Conservation (phyloP, 2,113 vertebrate genomes). For the Sula dactylatra region DNA sequence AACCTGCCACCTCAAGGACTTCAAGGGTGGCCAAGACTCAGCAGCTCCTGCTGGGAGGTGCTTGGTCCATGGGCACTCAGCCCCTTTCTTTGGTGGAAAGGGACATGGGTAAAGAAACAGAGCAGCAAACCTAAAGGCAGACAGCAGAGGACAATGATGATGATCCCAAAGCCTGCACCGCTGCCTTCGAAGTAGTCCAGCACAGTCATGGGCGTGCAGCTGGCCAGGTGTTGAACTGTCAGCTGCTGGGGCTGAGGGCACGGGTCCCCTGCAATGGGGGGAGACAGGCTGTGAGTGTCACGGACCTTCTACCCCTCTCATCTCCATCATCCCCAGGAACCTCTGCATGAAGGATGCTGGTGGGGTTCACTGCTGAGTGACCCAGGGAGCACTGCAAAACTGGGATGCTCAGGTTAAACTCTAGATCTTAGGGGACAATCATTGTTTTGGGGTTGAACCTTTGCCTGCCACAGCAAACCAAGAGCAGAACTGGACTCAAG, state of each 20-base stretch:
- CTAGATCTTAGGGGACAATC: background rate
- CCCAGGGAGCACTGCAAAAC: background rate
- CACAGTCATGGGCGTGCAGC: conserved; percentile 75
- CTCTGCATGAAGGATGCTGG: background rate
- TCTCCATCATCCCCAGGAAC: background rate
- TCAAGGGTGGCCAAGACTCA: background rate
- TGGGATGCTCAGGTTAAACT: background rate
- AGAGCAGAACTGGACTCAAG: background rate
- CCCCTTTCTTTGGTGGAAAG: background rate
- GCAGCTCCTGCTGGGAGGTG: background rate
- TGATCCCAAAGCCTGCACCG: conserved; percentile 79
- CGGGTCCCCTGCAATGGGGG: conserved; percentile 74
- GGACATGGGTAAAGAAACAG: background rate
- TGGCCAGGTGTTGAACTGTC: conserved; percentile 68
- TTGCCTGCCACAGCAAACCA: background rate
- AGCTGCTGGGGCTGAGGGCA: conserved; percentile 87
- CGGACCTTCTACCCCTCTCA: background rate
- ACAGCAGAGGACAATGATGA: conserved; percentile 80
- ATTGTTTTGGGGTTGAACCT: background rate
- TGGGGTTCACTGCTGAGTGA: background rate
- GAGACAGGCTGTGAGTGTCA: background rate
- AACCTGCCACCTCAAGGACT: background rate
- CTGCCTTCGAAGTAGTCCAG: conserved; percentile 87
- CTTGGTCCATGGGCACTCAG: background rate
- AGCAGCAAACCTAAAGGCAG: conserved; percentile 84